Percentiles rank a stretch among this genome's conserved stretches.
Conservation (phyloP, 2,888 invertebrate genomes). For the Melanargia galathea region DNA sequence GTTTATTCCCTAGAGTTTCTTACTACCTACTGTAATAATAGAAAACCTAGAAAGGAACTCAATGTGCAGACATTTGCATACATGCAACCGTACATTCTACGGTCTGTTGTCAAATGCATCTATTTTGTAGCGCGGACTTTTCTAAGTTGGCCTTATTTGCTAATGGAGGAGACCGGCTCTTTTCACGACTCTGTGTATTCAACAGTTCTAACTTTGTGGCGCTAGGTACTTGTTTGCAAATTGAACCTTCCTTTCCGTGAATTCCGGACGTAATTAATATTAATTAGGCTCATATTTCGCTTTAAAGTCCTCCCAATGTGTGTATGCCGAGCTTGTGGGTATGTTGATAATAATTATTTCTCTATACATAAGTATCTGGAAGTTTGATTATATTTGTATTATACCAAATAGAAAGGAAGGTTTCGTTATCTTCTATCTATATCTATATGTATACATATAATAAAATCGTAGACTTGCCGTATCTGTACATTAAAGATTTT, state of each 20-base stretch:
- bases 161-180: constrained; percentile 28
- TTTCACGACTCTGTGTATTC: constrained; percentile 15
- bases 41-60: neutral
- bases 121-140: neutral
- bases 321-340: neutral
- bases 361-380: neutral
- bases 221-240: constrained; percentile 14
- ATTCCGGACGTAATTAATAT: constrained; percentile 32
- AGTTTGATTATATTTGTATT: neutral
- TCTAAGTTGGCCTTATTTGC: constrained; percentile 22
- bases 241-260: constrained; percentile 18
- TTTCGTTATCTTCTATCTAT: no score
- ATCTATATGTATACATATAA: no score
- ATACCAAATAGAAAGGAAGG: neutral
- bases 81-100: neutral
- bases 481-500: no score
- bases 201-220: constrained; percentile 18
- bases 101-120: neutral
- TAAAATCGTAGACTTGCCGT: no score
- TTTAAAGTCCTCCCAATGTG: constrained; percentile 30
- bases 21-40: neutral
- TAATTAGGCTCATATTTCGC: constrained; percentile 29
- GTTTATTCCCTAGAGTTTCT: neutral
- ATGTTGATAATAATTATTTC: neutral
- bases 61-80: neutral